Base-by-base conservation (phyloP, 1,140 invertebrate genomes). In the Dufourea novaeangliae region DNA sequence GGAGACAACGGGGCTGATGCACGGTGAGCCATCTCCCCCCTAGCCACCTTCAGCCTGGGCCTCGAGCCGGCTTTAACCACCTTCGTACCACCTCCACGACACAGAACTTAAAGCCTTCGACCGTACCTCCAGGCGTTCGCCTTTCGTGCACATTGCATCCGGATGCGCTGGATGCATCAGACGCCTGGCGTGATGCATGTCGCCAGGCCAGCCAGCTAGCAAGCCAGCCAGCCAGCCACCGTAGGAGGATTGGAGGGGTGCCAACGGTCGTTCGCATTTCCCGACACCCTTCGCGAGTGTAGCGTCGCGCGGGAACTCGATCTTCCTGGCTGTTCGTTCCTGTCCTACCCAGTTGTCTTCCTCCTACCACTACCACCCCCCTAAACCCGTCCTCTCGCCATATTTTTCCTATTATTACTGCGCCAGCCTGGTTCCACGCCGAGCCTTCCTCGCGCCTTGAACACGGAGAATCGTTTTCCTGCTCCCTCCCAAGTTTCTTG, bases 121-220 rank as follows among this genome's bases (percentile, higher is more conserved):
- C n/a, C 22, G 54, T 68, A 37, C 46, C 76, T 63, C 34, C 46
- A 52, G 78, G 68, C 56, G 34, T 74, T 75, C 68, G 79, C 82
- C 77, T 83, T 83, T 84, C 73, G 68, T 50, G 62, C 70, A 46
- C 46, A 22, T 69, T 68, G 82, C 80, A 86, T 79, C 82, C 74
- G 86, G 80, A 85, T 88, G 85, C 79, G 79, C 79, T 84, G 82
- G 85, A 79, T 88, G 87, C 84, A 82, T 50, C 84, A 79, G 87
- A 88, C 87, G 86, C 80, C 59, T 86, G 61, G 75, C 61, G 84
- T 88, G 87, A 88, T 88, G 86, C 86, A 88, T 87, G 84, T 85
- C 78, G 85, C 66, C n/a, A 59, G 41, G 56, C 75, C 70, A 74
- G 39, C 71, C 46, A 52, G 37, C 27, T 3, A 29, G 27, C 54